Conservation (phyloP, 2,113 vertebrate genomes). For the Ictidomys tridecemlineatus region DNA sequence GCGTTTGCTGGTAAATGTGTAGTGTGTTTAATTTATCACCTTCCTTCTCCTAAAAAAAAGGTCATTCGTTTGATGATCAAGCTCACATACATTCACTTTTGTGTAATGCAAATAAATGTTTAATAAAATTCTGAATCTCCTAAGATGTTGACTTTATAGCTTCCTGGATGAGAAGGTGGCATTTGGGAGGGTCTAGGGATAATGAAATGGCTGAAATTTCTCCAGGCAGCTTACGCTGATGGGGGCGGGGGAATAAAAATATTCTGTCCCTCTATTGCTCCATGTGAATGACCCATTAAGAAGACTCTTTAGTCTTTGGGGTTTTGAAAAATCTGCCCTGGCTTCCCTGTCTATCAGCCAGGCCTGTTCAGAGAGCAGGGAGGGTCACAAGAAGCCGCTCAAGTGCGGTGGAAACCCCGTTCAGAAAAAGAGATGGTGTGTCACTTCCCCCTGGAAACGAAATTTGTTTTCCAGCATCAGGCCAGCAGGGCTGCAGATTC, state of each 20-base stretch:
- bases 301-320: background rate
- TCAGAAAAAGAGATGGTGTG: background rate
- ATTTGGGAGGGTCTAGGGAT: background rate
- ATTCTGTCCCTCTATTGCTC: background rate
- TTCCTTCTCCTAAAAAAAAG: conserved; percentile 52
- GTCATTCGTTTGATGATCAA: conserved; percentile 47
- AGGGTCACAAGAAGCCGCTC: background rate
- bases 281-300: conserved; percentile 25
- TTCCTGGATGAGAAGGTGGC: conserved; percentile 44
- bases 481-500: background rate
- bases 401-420: background rate
- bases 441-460: background rate
- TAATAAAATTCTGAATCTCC: conserved; percentile 68
- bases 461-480: background rate
- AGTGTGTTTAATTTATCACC: conserved; percentile 19
- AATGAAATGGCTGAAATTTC: conserved; percentile 32
- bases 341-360: background rate
- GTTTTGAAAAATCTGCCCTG: conserved; percentile 24
- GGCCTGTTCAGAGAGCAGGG: background rate
- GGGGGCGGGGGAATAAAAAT: conserved; percentile 49
- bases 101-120: conserved; percentile 74
- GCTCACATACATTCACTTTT: conserved; percentile 47
- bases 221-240: background rate
- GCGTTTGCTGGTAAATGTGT: conserved; percentile 9
- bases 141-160: conserved; percentile 54